Evolutionary conservation across 2,113 vertebrate genomes (phyloP), one percentile per base, ranked within the genome.

Genomic region (Pachypanchax playfairii): DNA sequence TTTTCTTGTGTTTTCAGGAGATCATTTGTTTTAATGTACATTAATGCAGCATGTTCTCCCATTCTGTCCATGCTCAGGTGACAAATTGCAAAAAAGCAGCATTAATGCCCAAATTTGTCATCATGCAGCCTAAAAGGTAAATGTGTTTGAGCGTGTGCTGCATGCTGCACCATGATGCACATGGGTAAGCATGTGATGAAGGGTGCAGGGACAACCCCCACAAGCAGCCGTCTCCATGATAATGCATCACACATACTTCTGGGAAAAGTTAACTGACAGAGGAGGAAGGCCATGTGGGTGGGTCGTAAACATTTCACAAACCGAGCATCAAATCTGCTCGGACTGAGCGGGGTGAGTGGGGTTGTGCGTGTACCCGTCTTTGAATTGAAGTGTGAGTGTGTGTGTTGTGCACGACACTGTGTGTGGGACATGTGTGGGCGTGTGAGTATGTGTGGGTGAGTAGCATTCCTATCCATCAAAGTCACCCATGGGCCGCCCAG

Each of bases 381-480:
- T 6, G 36, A 68, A 38, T 26, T 18, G 28, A 8, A 53, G 61
- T 33, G 41, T 42, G 28, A 61, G 48, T 38, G 58, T 55, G 53
- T 73, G 55, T 63, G 63, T 50, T 67, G 52, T 70, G 82, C 3
- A 78, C 68, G 83, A 59, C 67, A 21, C 50, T 55, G 73, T 70
- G 83, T 86, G 87, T 89, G 85, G 85, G 88, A 84, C 75, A 75
- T 79, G 79, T 85, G 84, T 83, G 73, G 82, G 88, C 70, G 84
- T 77, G 65, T 59, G 71, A 84, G 61, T 63, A 68, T 70, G 61
- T 75, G 70, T 82, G 89, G 80, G 78, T 83, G 86, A 89, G 54
- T 85, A 79, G 80, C 91, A 91, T 93, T 93, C 91, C 89, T 78
- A 84, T 88, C 80, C 77, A 85, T 86, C 87, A 87, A 88, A 89